phyloP scores from a whole-genome alignment of 2,888 invertebrate species.

The Diachrysia chrysitis region DNA sequence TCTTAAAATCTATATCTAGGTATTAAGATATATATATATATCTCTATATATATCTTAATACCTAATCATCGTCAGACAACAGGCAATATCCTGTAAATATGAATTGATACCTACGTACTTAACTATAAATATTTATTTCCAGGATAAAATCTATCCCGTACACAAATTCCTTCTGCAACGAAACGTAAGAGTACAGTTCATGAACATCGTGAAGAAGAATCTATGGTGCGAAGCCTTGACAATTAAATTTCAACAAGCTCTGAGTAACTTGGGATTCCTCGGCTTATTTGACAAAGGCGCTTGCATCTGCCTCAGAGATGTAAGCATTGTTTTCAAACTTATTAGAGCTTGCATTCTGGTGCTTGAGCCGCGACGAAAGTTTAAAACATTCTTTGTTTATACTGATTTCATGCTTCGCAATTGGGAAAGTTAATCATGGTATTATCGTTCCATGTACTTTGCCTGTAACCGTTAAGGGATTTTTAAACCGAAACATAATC shows the following conservation, averaged over 20 bases:
- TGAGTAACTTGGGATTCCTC: conserved; percentile 71
- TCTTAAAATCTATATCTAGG: too few species aligned
- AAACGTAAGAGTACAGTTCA: conserved; percentile 74
- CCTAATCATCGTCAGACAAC: too few species aligned
- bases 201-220: conserved; percentile 75
- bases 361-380: not conserved
- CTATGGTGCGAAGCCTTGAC: conserved; percentile 77
- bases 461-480: too few species aligned
- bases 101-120: too few species aligned
- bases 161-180: conserved; percentile 77
- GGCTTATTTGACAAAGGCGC: conserved; percentile 64
- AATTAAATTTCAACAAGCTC: conserved; percentile 73
- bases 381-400: not conserved
- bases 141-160: conserved; percentile 77
- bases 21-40: too few species aligned
- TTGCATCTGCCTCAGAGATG: conserved; percentile 76
- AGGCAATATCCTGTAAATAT: too few species aligned
- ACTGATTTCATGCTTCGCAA: too few species aligned
- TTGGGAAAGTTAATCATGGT: too few species aligned
- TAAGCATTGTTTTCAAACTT: conserved; percentile 59
- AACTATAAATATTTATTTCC: conserved; percentile 44
- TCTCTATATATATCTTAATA: too few species aligned
- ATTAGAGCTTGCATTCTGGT: not conserved
- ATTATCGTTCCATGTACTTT: too few species aligned
- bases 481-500: too few species aligned